Base-by-base conservation (phyloP, 1,140 invertebrate genomes). In the Ericerus pela region DNA sequence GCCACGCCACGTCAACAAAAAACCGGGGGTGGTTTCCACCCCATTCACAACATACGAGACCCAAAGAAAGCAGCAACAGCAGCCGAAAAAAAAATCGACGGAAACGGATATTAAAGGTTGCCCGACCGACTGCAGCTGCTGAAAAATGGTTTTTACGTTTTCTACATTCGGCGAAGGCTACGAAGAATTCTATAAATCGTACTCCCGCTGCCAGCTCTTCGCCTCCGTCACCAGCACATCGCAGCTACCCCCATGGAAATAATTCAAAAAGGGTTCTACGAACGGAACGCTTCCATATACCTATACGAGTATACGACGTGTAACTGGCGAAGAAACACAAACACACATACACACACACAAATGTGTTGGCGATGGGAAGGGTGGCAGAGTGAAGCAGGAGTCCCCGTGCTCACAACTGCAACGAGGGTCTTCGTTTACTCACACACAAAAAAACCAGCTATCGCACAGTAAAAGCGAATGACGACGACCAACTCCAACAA, bases 181-280 rank as follows among this genome's bases (percentile, higher is more conserved):
- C 37, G n/a, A n/a, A n/a, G n/a, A n/a, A n/a, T n/a, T n/a, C n/a
- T n/a, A n/a, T n/a, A n/a, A n/a, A n/a, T n/a, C n/a, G n/a, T n/a
- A n/a, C n/a, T n/a, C n/a, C n/a, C n/a, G n/a, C n/a, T n/a, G n/a
- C n/a, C n/a, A n/a, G n/a, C n/a, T n/a, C n/a, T n/a, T n/a, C n/a
- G n/a, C n/a, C n/a, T n/a, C n/a, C n/a, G n/a, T n/a, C n/a, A n/a
- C n/a, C 20, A 38, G 36, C n/a, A 18, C 14, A 38, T 5, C 14
- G 20, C 3, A 47, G 20, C 41, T 24, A 47, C 41, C 41, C 41
- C 41, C 16, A 47, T 47, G 41, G 41, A 47, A 47, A 47, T 47
- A 47, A 47, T 47, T 47, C 41, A 24, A 47, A 47, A 47, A 47
- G 41, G 41, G 41, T 47, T 47, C 41, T 20, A 14, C 26, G 14